A percentile compares a stretch with the other conserved stretches of the same genome.
phyloP scores from a whole-genome alignment of 92 coral and sea anemone genomes.

The Parazoanthus atlanticus region DNA sequence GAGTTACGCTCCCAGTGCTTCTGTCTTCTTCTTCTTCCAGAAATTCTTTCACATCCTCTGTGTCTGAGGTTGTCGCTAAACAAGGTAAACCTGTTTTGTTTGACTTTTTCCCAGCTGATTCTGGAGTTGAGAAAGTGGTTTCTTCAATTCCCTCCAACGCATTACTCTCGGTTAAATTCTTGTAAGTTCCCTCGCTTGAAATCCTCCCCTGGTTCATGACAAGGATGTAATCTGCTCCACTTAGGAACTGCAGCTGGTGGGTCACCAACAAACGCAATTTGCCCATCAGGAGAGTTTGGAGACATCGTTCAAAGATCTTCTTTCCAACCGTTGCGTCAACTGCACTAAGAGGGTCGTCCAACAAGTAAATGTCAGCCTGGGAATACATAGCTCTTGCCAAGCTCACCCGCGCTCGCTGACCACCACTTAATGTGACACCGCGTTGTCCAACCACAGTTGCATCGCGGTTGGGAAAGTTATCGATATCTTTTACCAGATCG shows the following conservation, averaged over 20 bases:
- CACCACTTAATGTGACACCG: slow-evolving; percentile 22
- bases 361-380: slow-evolving; percentile 11
- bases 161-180: not conserved
- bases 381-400: slow-evolving; percentile 17
- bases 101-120: not conserved
- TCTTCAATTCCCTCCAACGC: not conserved
- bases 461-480: slow-evolving; percentile 9
- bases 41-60: not conserved
- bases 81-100: not conserved
- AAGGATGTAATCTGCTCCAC: slow-evolving; percentile 9
- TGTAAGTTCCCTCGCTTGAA: not conserved
- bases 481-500: slow-evolving; percentile 20
- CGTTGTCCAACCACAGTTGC: slow-evolving; percentile 15
- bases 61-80: not conserved
- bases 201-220: not conserved
- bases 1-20: not conserved
- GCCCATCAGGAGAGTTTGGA: slow-evolving; percentile 4
- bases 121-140: not conserved
- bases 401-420: slow-evolving; percentile 26
- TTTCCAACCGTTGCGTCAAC: slow-evolving; percentile 31
- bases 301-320: slow-evolving; percentile 16
- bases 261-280: slow-evolving; percentile 4
- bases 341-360: slow-evolving; percentile 21
- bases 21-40: slow-evolving; percentile 26
- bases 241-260: slow-evolving; percentile 19